Percentiles rank a stretch among this genome's conserved stretches.
Evolutionary conservation across 2,797 vertebrate species (phyloP).

Genomic region (Microctenopoma lineatum): DNA sequence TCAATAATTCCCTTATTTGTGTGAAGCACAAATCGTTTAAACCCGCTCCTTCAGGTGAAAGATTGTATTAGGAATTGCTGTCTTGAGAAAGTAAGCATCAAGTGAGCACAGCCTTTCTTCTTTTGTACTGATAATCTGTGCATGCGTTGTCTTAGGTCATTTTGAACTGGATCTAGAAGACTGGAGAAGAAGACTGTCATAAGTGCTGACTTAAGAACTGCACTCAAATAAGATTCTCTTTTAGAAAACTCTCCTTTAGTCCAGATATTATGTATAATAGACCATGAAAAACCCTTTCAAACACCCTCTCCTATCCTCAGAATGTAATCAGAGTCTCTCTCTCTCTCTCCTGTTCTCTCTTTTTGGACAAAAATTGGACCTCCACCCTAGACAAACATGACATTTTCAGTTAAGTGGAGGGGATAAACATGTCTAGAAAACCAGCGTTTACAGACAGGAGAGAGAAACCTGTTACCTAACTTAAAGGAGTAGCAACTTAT

Average conservation of each 20-base stretch:
- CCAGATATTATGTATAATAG: too few relatives aligned
- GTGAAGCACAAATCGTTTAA: slow-evolving; percentile 13
- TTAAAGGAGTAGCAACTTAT: neutral
- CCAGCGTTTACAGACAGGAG: neutral
- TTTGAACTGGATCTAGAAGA: too few relatives aligned
- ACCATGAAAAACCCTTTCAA: too few relatives aligned
- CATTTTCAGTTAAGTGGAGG: neutral
- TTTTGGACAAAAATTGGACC: too few relatives aligned
- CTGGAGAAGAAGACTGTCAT: too few relatives aligned
- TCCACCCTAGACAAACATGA: neutral
- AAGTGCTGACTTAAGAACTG: too few relatives aligned
- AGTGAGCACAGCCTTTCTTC: neutral
- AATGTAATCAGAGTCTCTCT: neutral
- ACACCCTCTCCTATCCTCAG: neutral
- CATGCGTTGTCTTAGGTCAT: too few relatives aligned
- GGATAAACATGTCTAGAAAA: neutral
- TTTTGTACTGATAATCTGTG: too few relatives aligned
- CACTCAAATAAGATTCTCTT: too few relatives aligned
- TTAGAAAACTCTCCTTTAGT: too few relatives aligned
- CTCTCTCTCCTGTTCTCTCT: neutral
- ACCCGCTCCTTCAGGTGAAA: neutral
- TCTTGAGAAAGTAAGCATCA: neutral
- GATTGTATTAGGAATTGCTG: neutral
- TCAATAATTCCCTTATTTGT: neutral
- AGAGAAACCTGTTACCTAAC: neutral